Base-by-base conservation (phyloP, 1,140 invertebrate species). In the Drosophila melanica region DNA sequence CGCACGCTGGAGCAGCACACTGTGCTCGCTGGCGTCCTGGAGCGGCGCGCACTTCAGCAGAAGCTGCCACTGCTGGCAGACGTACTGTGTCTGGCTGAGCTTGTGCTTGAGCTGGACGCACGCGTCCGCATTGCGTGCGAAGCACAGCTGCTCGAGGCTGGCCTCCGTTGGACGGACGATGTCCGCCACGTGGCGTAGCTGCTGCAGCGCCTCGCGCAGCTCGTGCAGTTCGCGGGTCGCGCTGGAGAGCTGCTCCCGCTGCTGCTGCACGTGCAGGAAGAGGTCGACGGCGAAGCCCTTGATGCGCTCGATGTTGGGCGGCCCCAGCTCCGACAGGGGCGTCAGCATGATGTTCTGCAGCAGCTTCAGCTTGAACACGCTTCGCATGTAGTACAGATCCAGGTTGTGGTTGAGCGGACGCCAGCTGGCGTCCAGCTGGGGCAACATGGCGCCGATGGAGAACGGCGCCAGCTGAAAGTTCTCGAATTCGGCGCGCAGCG, bases 291-390 rank as follows among this genome's bases (percentile, higher is more conserved):
- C 93, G 90, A 96, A 98, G 44, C 98, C 98, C 92, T 95, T 95
- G 74, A 97, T 96, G 57, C 97, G 93, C 63, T 98, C 96, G 50
- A 97, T 95, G 74, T 97, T 96, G 41, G 94, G 95, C 0, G 95
- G 92, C 9, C 96, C 96, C 30, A 99, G 92, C 82, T 98, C 97
- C 75, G 95, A 94, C 35, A 96, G 94, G 0, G 96, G 95, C 3
- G 93, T 90, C 23, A 93, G 93, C 78, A 96, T 90, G 14, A 95
- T 93, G 48, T 92, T 93, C 16, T 95, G 93, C 7, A 98, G 93
- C 1, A 95, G 93, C 44, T 90, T 92, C 63, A 90, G 35, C 65
- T 91, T 93, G 70, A 78, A 93, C 12, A 76, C 84, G 64, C 90
- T 89, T 69, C 92, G 92, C 53, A 90, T 82, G 55, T 85, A 92